A percentile compares a stretch with the other conserved stretches of the same genome.
phyloP scores from a whole-genome alignment of 2,888 invertebrate species.

The Drosophila dives region DNA sequence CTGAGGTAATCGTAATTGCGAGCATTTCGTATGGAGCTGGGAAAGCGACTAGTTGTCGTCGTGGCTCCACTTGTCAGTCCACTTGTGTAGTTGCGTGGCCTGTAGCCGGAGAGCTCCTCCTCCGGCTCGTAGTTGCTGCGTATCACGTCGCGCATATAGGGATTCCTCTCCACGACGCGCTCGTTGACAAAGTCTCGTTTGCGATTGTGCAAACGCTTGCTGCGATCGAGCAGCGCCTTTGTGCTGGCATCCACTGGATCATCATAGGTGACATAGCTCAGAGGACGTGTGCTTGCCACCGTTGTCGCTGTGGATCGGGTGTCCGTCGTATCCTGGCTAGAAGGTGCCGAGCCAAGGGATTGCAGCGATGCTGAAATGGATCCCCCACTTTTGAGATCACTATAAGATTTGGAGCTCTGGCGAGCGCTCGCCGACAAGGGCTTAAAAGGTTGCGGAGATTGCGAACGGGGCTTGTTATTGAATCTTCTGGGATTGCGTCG shows the following conservation, averaged over 20 bases:
- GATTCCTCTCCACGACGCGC: constrained; percentile 84
- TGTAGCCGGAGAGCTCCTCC: constrained; percentile 73
- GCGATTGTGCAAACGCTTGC: constrained; percentile 83
- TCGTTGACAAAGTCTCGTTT: constrained; percentile 85
- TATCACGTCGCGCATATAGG: constrained; percentile 83
- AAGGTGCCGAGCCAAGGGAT: constrained; percentile 55
- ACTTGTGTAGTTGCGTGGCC: constrained; percentile 70
- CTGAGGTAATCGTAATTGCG: constrained; percentile 65
- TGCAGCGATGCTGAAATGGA: constrained; percentile 62
- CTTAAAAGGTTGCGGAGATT: constrained; percentile 66
- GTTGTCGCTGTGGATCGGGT: constrained; percentile 54
- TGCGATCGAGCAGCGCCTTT: constrained; percentile 82
- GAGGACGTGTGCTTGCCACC: constrained; percentile 53
- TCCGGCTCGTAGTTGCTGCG: constrained; percentile 60
- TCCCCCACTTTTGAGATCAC: constrained; percentile 68
- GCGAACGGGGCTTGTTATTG: constrained; percentile 68
- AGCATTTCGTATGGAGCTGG: constrained; percentile 39
- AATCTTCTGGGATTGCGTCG: constrained; percentile 27
- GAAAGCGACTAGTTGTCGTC: constrained; percentile 70
- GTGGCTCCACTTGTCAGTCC: constrained; percentile 26
- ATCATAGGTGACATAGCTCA: constrained; percentile 37
- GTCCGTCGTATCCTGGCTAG: constrained; percentile 69
- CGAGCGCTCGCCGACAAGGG: constrained; percentile 53
- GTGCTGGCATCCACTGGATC: constrained; percentile 78
- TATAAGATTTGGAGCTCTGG: constrained; percentile 69